Conservation (phyloP, 2,888 invertebrate genomes). For the Cataglyphis livida region DNA sequence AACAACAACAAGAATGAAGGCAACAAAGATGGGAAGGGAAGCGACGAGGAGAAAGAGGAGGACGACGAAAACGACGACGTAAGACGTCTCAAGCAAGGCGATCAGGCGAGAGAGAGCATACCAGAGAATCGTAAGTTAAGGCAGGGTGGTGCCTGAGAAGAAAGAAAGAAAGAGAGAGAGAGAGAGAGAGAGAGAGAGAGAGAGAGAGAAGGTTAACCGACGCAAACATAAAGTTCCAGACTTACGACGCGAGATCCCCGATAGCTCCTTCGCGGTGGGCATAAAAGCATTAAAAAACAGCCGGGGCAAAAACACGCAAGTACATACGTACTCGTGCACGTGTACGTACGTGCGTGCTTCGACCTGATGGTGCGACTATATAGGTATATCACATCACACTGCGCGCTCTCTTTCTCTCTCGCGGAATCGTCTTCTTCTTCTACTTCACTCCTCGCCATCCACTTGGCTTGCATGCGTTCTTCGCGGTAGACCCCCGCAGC, state of each 20-base stretch:
- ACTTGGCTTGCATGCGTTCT: constrained; percentile 75
- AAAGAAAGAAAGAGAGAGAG: constrained; percentile 75
- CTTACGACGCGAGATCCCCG: constrained; percentile 86
- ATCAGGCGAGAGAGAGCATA: constrained; percentile 76
- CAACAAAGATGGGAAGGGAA: constrained; percentile 37
- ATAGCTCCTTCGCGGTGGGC: constrained; percentile 85
- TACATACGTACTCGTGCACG: constrained; percentile 72
- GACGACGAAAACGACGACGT: constrained; percentile 79
- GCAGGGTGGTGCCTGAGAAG: constrained; percentile 78
- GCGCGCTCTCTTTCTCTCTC: constrained; percentile 21
- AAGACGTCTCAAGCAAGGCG: constrained; percentile 83
- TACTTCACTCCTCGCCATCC: constrained; percentile 60
- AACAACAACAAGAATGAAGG: constrained; percentile 38
- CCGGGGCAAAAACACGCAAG: constrained; percentile 80
- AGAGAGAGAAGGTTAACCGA: constrained; percentile 83
- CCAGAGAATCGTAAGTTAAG: constrained; percentile 85
- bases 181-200: background rate
- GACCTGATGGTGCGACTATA: constrained; percentile 45
- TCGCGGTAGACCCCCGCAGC: constrained; percentile 83
- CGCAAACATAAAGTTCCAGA: constrained; percentile 86
- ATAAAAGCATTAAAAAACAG: constrained; percentile 84
- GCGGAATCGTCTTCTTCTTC: constrained; percentile 68
- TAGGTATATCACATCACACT: constrained; percentile 52
- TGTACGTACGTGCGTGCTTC: background rate
- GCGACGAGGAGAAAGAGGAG: constrained; percentile 47